Percentiles rank a stretch among this genome's conserved stretches.
These are phyloP conservation scores for Pituophis catenifer DNA, from an alignment of 2,113 vertebrate species.

Conservation along the genomic window DNA sequence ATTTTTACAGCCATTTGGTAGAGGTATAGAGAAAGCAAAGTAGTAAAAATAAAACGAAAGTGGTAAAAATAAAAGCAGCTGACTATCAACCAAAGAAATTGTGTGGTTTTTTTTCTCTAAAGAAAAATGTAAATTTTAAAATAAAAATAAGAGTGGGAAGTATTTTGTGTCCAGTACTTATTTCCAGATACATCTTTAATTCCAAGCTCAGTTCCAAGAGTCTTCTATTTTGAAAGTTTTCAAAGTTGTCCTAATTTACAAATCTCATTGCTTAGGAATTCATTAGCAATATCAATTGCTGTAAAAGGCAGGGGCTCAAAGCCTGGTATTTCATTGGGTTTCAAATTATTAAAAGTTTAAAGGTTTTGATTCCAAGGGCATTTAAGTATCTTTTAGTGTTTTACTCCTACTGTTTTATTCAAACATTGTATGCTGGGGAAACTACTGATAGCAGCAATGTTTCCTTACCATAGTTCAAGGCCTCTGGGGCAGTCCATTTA, in stretches of 20 bases:
- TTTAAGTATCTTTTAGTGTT: background rate
- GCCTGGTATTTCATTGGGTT: background rate
- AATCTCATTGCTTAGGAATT: background rate
- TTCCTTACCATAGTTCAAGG: slow-evolving; percentile 91
- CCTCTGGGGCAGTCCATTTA: slow-evolving; percentile 98
- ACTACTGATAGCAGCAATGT: background rate
- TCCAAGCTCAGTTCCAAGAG: background rate
- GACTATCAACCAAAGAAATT: background rate
- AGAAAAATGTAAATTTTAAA: background rate
- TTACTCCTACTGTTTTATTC: background rate
- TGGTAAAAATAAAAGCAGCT: background rate
- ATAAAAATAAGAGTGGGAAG: background rate
- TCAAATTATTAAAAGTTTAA: background rate
- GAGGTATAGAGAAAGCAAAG: background rate
- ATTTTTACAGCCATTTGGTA: background rate
- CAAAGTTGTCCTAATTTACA: background rate
- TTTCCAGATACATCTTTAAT: background rate
- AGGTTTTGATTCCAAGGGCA: background rate
- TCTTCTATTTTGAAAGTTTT: background rate
- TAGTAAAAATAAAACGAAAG: background rate
- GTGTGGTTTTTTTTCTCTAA: background rate
- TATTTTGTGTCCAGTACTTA: background rate
- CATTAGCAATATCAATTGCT: background rate
- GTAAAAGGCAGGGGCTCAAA: background rate
- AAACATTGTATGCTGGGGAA: background rate